phyloP scores from a whole-genome alignment of 2,113 vertebrate genomes.

The Camelus bactrianus region DNA sequence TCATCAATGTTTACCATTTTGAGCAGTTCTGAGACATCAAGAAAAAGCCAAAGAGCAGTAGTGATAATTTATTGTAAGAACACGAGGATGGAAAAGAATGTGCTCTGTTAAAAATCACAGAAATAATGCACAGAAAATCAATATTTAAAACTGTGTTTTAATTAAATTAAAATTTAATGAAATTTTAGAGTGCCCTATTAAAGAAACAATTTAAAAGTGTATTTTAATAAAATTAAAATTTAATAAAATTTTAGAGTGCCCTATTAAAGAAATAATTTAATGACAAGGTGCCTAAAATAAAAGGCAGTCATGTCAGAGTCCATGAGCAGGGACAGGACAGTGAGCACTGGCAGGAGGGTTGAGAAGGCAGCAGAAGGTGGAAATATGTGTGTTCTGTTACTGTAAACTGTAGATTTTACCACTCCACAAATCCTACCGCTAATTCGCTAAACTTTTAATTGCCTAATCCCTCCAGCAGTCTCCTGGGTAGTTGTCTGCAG shows the following conservation, averaged over 20 bases:
- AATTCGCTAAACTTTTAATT: neutral
- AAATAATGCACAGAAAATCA: neutral
- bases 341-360: neutral
- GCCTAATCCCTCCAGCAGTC: neutral
- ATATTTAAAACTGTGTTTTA: neutral
- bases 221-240: neutral
- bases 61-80: neutral
- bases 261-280: neutral
- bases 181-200: neutral
- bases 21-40: neutral
- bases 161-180: too few relatives aligned
- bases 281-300: neutral
- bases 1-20: neutral
- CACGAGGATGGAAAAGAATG: neutral
- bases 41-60: neutral
- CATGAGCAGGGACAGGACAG: neutral
- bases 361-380: neutral
- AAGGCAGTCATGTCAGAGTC: neutral
- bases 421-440: neutral
- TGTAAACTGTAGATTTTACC: neutral
- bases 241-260: neutral
- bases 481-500: neutral
- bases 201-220: neutral
- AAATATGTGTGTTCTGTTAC: neutral
- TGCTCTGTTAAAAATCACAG: neutral